Percentiles rank a stretch among this genome's conserved stretches.
Evolutionary conservation across 2,113 vertebrate genomes (phyloP).

Genomic region (Vanacampus margaritifer): DNA sequence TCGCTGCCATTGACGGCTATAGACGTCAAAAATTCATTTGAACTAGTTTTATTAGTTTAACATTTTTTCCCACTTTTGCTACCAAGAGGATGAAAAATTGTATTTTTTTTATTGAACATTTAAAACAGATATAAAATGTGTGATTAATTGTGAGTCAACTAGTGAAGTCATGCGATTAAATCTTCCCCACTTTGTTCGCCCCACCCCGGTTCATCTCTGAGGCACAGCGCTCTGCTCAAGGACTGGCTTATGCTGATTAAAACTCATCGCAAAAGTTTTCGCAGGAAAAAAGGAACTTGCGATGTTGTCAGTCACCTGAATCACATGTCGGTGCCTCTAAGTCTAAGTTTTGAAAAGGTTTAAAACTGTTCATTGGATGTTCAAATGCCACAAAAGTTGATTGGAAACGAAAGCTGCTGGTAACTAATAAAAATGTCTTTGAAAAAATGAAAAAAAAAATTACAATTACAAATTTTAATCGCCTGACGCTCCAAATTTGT

Average conservation of each 20-base stretch:
- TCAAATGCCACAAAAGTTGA: conserved; percentile 67
- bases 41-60: too few relatives aligned
- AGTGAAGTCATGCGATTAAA: too few relatives aligned
- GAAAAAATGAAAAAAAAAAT: too few relatives aligned
- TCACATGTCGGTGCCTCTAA: conserved; percentile 63
- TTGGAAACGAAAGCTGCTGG: conserved; percentile 75
- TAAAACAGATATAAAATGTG: too few relatives aligned
- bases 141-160: too few relatives aligned
- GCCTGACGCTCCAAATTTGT: too few relatives aligned
- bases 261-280: conserved; percentile 81
- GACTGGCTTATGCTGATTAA: conserved; percentile 85
- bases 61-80: too few relatives aligned
- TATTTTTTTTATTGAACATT: too few relatives aligned
- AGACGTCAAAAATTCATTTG: too few relatives aligned
- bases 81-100: too few relatives aligned
- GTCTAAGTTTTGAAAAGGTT: conserved; percentile 70
- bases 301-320: conserved; percentile 61
- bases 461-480: too few relatives aligned
- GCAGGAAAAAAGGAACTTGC: conserved; percentile 78
- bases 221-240: conserved; percentile 74
- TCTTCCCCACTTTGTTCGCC: conserved; percentile 16
- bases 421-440: conserved; percentile 76
- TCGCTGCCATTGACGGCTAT: too few relatives aligned
- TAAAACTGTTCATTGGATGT: conserved; percentile 65
- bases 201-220: conserved; percentile 62